Percentiles rank a stretch among this genome's conserved stretches.
These are phyloP conservation scores for Platycercus adscitus DNA, from an alignment of 2,113 vertebrate species.

Conservation along the genomic window DNA sequence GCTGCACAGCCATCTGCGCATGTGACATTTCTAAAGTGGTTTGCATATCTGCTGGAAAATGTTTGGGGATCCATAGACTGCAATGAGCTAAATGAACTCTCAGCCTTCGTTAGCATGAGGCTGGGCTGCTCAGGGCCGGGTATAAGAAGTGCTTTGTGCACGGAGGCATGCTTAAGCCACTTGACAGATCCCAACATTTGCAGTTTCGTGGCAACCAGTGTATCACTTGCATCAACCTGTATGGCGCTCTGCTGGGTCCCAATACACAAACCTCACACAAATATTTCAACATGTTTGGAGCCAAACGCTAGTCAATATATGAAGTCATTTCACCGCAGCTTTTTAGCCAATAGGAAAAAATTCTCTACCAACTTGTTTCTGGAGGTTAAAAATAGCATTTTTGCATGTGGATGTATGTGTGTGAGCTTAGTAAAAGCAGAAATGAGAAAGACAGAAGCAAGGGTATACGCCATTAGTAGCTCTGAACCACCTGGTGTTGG, in stretches of 20 bases:
- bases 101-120: background rate
- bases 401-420: background rate
- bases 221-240: background rate
- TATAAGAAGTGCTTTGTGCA: constrained; percentile 29
- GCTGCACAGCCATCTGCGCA: fast-evolving
- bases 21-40: background rate
- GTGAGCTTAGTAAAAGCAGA: constrained; percentile 23
- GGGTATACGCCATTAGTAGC: background rate
- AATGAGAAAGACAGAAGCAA: constrained; percentile 38
- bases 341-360: constrained; percentile 31
- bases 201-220: background rate
- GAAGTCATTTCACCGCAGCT: constrained; percentile 13
- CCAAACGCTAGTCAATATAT: constrained; percentile 26
- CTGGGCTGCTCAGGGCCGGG: fast-evolving
- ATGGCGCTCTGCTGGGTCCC: background rate
- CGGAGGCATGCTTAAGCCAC: background rate
- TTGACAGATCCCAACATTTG: background rate
- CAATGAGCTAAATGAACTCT: background rate
- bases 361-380: background rate
- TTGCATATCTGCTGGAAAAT: background rate
- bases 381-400: constrained; percentile 22
- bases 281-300: constrained; percentile 34
- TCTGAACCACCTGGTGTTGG: constrained; percentile 13
- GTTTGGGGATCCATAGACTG: background rate
- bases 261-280: constrained; percentile 32